phyloP scores from a whole-genome alignment of 2,888 invertebrate species.

The Zygogramma bicolorata region DNA sequence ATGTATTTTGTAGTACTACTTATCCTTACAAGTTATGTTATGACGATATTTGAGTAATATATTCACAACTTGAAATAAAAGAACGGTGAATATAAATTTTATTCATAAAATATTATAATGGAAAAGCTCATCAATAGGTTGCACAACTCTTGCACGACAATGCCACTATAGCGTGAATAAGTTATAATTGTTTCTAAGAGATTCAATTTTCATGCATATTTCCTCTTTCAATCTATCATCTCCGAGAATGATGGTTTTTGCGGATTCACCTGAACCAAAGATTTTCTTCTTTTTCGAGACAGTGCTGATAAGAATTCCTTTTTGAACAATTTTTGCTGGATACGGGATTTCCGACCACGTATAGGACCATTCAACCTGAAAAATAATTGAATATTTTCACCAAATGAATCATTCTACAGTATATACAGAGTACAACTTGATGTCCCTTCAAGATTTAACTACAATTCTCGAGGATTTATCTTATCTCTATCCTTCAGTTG shows the following conservation, averaged over 20 bases:
- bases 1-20: too few species aligned
- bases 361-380: slow-evolving; percentile 80
- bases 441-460: too few species aligned
- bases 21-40: too few species aligned
- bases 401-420: background rate
- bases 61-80: too few species aligned
- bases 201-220: slow-evolving; percentile 62
- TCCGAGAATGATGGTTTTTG: slow-evolving; percentile 69
- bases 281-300: slow-evolving; percentile 71
- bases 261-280: slow-evolving; percentile 73
- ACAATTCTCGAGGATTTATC: too few species aligned
- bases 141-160: too few species aligned
- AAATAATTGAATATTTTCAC: slow-evolving; percentile 1
- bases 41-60: too few species aligned
- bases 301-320: slow-evolving; percentile 77
- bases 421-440: too few species aligned
- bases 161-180: background rate
- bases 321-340: slow-evolving; percentile 75
- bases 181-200: slow-evolving; percentile 50
- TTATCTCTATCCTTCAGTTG: too few species aligned
- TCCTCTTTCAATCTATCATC: slow-evolving; percentile 60
- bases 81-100: too few species aligned
- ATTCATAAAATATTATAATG: too few species aligned
- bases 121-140: too few species aligned
- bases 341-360: slow-evolving; percentile 83